Conservation (phyloP, 2,888 invertebrate species). For the Drosophila histrio region DNA sequence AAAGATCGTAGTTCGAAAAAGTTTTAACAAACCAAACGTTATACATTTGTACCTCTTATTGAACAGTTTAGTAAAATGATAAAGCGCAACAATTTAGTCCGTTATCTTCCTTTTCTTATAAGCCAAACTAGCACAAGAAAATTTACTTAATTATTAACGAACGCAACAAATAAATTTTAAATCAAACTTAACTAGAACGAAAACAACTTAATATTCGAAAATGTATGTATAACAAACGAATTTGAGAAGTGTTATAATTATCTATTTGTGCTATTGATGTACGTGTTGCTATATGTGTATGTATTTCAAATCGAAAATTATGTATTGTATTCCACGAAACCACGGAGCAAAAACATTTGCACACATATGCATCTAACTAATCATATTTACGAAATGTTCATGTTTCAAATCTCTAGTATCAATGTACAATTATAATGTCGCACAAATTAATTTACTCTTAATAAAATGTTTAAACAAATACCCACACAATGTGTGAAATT, state of each 20-base stretch:
- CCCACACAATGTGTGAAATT: background rate
- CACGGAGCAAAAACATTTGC: constrained; percentile 36
- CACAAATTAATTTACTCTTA: constrained; percentile 59
- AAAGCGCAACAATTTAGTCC: constrained; percentile 49
- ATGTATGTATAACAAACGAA: constrained; percentile 14
- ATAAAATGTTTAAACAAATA: constrained; percentile 57
- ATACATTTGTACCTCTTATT: constrained; percentile 69
- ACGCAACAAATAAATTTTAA: constrained; percentile 30
- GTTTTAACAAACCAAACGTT: constrained; percentile 44
- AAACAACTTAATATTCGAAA: constrained; percentile 10
- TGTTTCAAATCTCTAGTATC: constrained; percentile 51
- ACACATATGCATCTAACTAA: constrained; percentile 42
- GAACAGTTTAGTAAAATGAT: constrained; percentile 26
- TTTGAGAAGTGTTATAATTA: constrained; percentile 35
- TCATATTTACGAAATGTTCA: constrained; percentile 65
- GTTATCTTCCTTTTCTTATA: constrained; percentile 49
- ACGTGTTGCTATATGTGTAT: constrained; percentile 73
- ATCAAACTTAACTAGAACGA: constrained; percentile 18
- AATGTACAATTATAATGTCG: constrained; percentile 42
- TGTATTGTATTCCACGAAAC: constrained; percentile 30
- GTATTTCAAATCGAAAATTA: constrained; percentile 34
- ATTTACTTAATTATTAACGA: constrained; percentile 34
- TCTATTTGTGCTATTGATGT: constrained; percentile 57
- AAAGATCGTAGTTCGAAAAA: constrained; percentile 37
- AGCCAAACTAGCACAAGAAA: constrained; percentile 47